Conservation (phyloP, 2,888 invertebrate genomes). For the Strigamia crassipes region DNA sequence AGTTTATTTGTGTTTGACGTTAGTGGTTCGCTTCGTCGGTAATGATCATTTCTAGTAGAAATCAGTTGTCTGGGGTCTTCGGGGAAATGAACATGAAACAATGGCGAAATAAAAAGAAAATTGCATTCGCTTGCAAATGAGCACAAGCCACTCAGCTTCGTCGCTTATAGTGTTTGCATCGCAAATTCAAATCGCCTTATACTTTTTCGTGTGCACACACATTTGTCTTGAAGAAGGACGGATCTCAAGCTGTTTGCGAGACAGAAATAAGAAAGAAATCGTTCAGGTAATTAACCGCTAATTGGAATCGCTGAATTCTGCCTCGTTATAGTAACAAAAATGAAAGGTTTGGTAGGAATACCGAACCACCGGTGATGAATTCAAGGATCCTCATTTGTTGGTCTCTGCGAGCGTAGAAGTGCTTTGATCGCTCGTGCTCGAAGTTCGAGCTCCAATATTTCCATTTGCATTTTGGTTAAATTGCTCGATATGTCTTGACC, state of each 20-base stretch:
- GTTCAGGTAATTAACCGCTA: constrained; percentile 41
- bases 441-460: constrained; percentile 60
- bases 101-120: constrained; percentile 38
- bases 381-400: constrained; percentile 39
- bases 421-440: constrained; percentile 59
- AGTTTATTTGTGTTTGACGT: constrained; percentile 16
- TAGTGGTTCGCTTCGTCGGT: constrained; percentile 4
- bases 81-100: constrained; percentile 40
- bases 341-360: neutral
- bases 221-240: constrained; percentile 11
- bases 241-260: constrained; percentile 4
- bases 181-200: constrained; percentile 33
- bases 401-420: constrained; percentile 55
- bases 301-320: constrained; percentile 8
- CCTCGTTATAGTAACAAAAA: neutral
- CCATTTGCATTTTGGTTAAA: constrained; percentile 54
- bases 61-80: constrained; percentile 16
- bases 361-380: neutral
- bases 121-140: constrained; percentile 42
- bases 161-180: constrained; percentile 39
- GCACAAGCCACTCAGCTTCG: constrained; percentile 31
- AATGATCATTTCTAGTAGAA: constrained; percentile 30
- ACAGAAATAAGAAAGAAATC: neutral
- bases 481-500: constrained; percentile 45
- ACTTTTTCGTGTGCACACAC: constrained; percentile 17